Base-by-base conservation (phyloP, 2,797 vertebrate species). In the Sebastiscus tertius region DNA sequence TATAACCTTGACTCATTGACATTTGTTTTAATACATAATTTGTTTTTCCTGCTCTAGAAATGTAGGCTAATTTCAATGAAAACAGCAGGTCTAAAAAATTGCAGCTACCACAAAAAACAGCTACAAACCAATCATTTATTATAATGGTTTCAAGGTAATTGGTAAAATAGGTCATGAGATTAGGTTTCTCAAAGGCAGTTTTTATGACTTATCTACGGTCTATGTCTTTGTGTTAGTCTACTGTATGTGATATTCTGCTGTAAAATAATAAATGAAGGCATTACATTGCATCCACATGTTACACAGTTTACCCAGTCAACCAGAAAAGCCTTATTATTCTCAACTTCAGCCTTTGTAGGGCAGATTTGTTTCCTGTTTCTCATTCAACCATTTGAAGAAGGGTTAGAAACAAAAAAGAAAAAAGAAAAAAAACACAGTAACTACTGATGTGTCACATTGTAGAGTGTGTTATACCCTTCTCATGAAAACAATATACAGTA, bases 401-500 rank as follows among this genome's bases (percentile, higher is more conserved):
- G 9, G 11, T 33, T 55, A 39, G 49, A 73, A 27, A 64, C 3
- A 16, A 39, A 12, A 72, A 29, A 72, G 27, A 16, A 65, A 9
- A 46, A 0, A 11, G 24, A 24, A 24, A 39, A 33, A 33, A 26
- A 2, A 63, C 16, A n/a, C 1, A 58, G 22, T 36, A 4, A n/a
- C 18, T 49, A 34, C 2, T 10, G 14, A n/a, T 36, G 52, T 49
- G 33, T 56, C 52, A 76, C 33, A 66, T 24, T 39, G 42, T 27
- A 24, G 18, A 62, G n/a, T 20, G 16, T 65, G 86, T 84, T 79
- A 56, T 85, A 72, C 2, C 16, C 52, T 60, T 72, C 77, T 49
- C 36, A 46, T 80, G 42, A 82, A 72, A 81, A 83, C 64, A 83
- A 80, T 70, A 63, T 62, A 80, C 75, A 75, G 72, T 71, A 63